These are phyloP conservation scores for Syritta pipiens DNA, from an alignment of 2,888 invertebrate species.

Conservation along the genomic window DNA sequence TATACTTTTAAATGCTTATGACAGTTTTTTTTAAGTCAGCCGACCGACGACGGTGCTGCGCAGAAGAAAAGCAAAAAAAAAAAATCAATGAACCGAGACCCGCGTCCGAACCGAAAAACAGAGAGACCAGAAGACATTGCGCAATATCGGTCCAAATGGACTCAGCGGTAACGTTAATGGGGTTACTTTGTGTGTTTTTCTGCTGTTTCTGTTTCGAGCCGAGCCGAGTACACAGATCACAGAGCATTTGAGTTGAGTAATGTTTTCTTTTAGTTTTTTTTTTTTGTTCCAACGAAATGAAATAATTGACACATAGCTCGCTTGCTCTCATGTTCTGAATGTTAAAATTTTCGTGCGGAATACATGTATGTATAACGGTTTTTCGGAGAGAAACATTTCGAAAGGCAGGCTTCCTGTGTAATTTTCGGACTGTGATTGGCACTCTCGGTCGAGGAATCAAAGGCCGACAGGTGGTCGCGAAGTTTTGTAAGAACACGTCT, in stretches of 20 bases:
- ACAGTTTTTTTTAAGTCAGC: slow-evolving; percentile 48
- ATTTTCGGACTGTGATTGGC: not conserved
- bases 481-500: slow-evolving; percentile 2
- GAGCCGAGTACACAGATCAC: not conserved
- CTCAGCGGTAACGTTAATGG: slow-evolving; percentile 53
- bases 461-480: slow-evolving; percentile 21
- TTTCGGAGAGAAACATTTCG: slow-evolving; percentile 1
- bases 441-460: slow-evolving; percentile 16
- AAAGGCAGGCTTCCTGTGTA: slow-evolving; percentile 14
- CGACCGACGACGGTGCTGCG: not conserved
- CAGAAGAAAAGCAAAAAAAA: too few relatives aligned
- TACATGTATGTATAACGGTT: not conserved
- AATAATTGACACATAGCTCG: slow-evolving; percentile 64
- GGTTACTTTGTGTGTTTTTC: slow-evolving; percentile 24
- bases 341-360: too few relatives aligned
- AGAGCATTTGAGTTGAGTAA: slow-evolving; percentile 38
- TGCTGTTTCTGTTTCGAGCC: slow-evolving; percentile 8
- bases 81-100: slow-evolving; percentile 4
- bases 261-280: slow-evolving; percentile 7
- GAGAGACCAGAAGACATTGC: slow-evolving; percentile 50
- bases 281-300: slow-evolving; percentile 1
- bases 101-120: slow-evolving; percentile 16
- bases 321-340: too few relatives aligned
- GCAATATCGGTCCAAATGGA: slow-evolving; percentile 61
- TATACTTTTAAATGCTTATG: slow-evolving; percentile 61